Evolutionary conservation across 2,113 vertebrate species (phyloP).

Genomic region (Syrmaticus mikado): DNA sequence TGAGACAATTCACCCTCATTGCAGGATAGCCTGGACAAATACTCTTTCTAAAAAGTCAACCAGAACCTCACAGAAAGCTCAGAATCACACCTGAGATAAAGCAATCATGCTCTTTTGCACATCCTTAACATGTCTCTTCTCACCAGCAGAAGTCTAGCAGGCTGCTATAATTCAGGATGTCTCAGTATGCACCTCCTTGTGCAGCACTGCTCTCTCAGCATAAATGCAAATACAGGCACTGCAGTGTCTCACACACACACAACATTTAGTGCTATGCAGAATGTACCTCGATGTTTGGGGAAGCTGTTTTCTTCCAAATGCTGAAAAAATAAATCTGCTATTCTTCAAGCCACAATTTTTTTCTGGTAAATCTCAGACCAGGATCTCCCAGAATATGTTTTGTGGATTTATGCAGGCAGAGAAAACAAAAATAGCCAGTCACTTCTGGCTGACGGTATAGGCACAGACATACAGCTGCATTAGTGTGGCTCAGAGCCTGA

Average conservation of each 20-base stretch:
- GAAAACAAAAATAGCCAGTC: neutral
- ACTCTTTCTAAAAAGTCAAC: neutral
- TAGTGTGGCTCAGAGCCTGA: neutral
- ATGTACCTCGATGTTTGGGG: neutral
- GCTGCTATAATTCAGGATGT: conserved; percentile 1
- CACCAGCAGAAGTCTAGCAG: neutral
- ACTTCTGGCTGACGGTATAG: neutral
- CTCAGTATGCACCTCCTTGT: conserved; percentile 2
- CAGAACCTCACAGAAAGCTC: neutral
- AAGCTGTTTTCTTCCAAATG: neutral
- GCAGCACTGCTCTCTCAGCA: conserved; percentile 28
- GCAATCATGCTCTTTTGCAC: neutral
- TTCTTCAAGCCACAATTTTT: neutral
- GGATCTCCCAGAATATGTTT: neutral
- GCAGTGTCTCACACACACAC: neutral
- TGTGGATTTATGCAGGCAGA: neutral
- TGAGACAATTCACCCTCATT: neutral
- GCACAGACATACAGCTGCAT: neutral
- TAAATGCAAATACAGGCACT: conserved; percentile 49
- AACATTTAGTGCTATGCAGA: neutral
- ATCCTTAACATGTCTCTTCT: conserved; percentile 25
- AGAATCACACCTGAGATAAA: conserved; percentile 28
- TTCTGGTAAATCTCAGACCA: neutral
- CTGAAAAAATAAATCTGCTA: neutral
- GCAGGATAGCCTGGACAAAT: neutral